A percentile compares a stretch with the other conserved stretches of the same genome.
Evolutionary conservation across 2,797 vertebrate species (phyloP).

Genomic region (Coendou prehensilis): DNA sequence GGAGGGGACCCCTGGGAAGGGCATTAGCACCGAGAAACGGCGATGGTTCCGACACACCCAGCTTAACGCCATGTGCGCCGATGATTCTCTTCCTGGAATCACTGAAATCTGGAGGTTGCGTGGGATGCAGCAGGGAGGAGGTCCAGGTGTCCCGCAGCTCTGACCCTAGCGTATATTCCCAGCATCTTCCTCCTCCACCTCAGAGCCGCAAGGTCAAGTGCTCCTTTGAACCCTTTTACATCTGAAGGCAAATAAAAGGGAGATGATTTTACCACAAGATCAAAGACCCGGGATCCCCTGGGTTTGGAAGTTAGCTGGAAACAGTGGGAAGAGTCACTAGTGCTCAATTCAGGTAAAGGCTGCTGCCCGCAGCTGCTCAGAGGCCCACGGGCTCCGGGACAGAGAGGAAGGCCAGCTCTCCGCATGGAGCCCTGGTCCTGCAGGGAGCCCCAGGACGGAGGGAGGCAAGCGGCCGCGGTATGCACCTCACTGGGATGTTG

Average conservation of each 20-base stretch:
- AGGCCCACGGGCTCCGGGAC: not conserved
- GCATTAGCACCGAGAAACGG: not conserved
- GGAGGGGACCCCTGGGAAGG: too few species aligned
- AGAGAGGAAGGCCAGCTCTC: accelerated
- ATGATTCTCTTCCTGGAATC: not conserved
- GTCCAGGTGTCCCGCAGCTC: not conserved
- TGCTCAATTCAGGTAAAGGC: not conserved
- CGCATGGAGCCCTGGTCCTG: not conserved
- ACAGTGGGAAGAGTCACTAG: not conserved
- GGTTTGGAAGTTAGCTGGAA: not conserved
- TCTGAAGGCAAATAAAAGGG: not conserved
- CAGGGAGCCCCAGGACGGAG: accelerated
- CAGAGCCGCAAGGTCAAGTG: not conserved
- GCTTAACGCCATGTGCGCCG: not conserved
- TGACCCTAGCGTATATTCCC: accelerated
- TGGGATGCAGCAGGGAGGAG: accelerated
- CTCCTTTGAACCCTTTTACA: not conserved
- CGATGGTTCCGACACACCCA: not conserved
- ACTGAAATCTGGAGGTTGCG: not conserved
- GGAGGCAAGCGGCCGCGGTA: accelerated
- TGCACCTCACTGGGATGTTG: accelerated
- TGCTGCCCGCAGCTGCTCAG: accelerated
- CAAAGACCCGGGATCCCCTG: not conserved
- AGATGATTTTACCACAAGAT: not conserved
- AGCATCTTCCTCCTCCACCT: accelerated